Percentiles rank a stretch among this genome's conserved stretches.
Conservation (phyloP, 2,888 invertebrate species). For the Aplocera efformata region DNA sequence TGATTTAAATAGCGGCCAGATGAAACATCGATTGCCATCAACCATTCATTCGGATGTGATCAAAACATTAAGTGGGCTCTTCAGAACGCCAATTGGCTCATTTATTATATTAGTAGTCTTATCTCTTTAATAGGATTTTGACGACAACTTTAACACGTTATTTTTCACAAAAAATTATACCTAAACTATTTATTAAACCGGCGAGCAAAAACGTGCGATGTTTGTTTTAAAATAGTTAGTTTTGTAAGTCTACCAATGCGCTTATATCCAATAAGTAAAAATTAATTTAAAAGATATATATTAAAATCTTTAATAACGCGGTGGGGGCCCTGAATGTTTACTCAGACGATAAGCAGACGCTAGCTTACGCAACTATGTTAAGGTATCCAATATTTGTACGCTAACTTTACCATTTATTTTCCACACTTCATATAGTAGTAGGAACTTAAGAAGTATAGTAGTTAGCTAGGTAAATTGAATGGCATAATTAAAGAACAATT, state of each 20-base stretch:
- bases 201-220: too few relatives aligned
- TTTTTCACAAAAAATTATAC: constrained; percentile 1
- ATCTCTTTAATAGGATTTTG: not conserved
- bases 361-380: constrained; percentile 36
- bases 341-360: constrained; percentile 44
- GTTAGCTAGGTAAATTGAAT: too few relatives aligned
- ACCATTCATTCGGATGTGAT: constrained; percentile 10
- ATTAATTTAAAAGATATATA: constrained; percentile 50
- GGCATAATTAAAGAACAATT: too few relatives aligned
- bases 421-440: too few relatives aligned
- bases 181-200: too few relatives aligned
- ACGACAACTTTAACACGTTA: constrained; percentile 3
- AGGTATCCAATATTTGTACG: constrained; percentile 33
- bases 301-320: too few relatives aligned
- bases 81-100: not conserved
- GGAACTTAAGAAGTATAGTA: constrained; percentile 14
- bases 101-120: not conserved
- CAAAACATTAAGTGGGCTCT: constrained; percentile 14
- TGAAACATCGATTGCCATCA: constrained; percentile 23
- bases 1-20: constrained; percentile 25
- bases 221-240: constrained; percentile 31
- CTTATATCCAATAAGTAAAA: constrained; percentile 42
- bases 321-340: constrained; percentile 36
- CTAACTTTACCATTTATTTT: constrained; percentile 30
- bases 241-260: constrained; percentile 26